Evolutionary conservation across 2,113 vertebrate species (phyloP), one percentile per base, ranked within the genome.

Genomic region (Taurulus bubalis): DNA sequence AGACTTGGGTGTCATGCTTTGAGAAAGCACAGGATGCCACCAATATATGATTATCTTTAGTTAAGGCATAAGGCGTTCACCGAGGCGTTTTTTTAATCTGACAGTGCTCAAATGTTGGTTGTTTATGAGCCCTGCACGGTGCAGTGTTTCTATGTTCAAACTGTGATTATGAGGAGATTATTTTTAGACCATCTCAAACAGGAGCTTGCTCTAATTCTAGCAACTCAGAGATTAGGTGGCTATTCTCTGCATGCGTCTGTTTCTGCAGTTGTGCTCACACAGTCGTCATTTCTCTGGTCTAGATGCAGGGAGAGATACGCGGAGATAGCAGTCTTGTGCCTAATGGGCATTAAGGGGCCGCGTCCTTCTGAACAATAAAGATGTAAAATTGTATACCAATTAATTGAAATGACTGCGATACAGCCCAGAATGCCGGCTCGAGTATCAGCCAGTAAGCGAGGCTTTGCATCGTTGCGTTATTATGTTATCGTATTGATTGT

Each of bases 141-240:
- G 70, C 55, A 38, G 22, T 47, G 53, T 51, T 68, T 77, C 82
- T 74, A 36, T 85, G 67, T 90, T 85, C 81, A 58, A 82, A 76
- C 68, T 76, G 62, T 78, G 81, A 85, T 87, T 86, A 80, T 56
- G 28, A 60, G 40, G 34, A 0, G 53, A 71, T 75, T 91, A 87
- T 91, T 91, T 91, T 92, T 90, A 82, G 88, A 56, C 81, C 22
- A 2, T 86, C 72, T 77, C 63, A 82, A 76, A 86, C 77, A 78
- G 68, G 78, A 82, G 80, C 80, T 76, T 83, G 86, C 82, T 88
- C 71, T 86, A 85, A 88, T 80, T 85, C 81, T 63, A 36, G 75
- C 40, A 38, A 68, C 68, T 60, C 60, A 30, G 83, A 85, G 86
- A 90, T 86, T 89, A 90, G 73, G 77, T 67, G 68, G 45, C 63